Percentiles rank a stretch among this genome's conserved stretches.
phyloP scores from a whole-genome alignment of 2,888 invertebrate genomes.

The Acrobasis consociella region DNA sequence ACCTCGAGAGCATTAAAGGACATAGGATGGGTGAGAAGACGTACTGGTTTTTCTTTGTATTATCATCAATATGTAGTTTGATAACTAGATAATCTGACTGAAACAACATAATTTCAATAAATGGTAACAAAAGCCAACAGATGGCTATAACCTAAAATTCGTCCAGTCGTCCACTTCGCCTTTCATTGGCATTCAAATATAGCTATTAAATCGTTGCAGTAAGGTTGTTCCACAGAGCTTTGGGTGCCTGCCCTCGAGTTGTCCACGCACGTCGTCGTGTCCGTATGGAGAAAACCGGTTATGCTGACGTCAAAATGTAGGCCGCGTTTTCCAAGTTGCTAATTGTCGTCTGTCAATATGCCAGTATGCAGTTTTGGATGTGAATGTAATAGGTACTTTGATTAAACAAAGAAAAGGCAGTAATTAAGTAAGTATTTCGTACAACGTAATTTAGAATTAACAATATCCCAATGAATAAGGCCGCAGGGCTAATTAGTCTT shows the following conservation, averaged over 20 bases:
- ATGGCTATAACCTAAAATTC: constrained; percentile 15
- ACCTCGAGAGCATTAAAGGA: too few species aligned
- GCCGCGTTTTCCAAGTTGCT: constrained; percentile 12
- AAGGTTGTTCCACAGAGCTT: background rate
- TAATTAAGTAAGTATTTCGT: too few species aligned
- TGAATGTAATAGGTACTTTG: too few species aligned
- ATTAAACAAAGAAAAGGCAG: too few species aligned
- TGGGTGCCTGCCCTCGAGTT: constrained; percentile 1
- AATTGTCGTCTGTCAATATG: constrained; percentile 8
- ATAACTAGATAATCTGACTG: too few species aligned
- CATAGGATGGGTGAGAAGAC: too few species aligned
- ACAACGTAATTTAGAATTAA: too few species aligned
- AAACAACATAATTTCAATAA: background rate
- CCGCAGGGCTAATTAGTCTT: too few species aligned
- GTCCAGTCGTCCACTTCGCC: background rate
- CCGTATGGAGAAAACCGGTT: constrained; percentile 17
- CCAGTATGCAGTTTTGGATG: background rate
- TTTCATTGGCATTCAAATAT: background rate
- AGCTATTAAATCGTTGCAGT: background rate
- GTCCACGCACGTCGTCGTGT: constrained; percentile 13
- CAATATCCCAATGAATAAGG: too few species aligned
- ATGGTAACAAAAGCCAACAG: constrained; percentile 2
- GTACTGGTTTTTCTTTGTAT: too few species aligned
- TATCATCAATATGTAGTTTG: too few species aligned
- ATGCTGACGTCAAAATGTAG: constrained; percentile 19